These are phyloP conservation scores for Hirtodrosophila cameraria DNA, from an alignment of 2,888 invertebrate genomes.

Conservation along the genomic window DNA sequence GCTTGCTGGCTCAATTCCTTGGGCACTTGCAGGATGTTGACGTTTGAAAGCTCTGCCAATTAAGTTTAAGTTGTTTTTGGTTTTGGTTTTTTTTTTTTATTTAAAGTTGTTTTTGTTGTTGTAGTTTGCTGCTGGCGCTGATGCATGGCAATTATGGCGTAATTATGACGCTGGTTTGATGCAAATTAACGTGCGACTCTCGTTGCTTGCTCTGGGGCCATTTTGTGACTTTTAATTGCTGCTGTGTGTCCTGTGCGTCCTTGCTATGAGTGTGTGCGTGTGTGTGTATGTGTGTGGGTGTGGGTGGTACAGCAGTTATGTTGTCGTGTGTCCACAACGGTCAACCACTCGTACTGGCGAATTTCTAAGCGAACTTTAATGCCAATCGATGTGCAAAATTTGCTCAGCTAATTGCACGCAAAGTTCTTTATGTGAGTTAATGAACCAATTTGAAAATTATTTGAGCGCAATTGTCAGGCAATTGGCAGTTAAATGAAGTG, in stretches of 20 bases:
- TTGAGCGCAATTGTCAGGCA: conserved; percentile 65
- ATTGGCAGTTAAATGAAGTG: conserved; percentile 80
- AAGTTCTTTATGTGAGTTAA: conserved; percentile 43
- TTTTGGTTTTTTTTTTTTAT: conserved; percentile 3
- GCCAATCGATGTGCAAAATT: conserved; percentile 38
- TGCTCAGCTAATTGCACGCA: conserved; percentile 44
- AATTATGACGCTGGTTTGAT: conserved; percentile 61
- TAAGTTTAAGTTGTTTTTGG: conserved; percentile 1
- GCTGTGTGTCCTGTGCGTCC: conserved; percentile 10
- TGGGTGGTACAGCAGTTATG: not conserved
- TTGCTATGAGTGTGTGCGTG: conserved; percentile 4
- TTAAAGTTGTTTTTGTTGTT: conserved; percentile 5
- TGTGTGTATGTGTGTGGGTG: not conserved
- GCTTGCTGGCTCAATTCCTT: conserved; percentile 12
- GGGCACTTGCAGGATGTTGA: not conserved
- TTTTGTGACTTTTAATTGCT: conserved; percentile 60
- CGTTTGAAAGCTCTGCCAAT: conserved; percentile 13
- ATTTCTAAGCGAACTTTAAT: conserved; percentile 6
- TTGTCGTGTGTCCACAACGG: not conserved
- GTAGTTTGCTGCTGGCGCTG: conserved; percentile 19
- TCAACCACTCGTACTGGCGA: conserved; percentile 20
- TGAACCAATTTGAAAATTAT: conserved; percentile 66
- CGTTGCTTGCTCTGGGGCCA: conserved; percentile 28
- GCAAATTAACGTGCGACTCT: conserved; percentile 55
- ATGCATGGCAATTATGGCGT: conserved; percentile 56